Evolutionary conservation across 2,888 invertebrate species (phyloP).

Genomic region (Theretra japonica): DNA sequence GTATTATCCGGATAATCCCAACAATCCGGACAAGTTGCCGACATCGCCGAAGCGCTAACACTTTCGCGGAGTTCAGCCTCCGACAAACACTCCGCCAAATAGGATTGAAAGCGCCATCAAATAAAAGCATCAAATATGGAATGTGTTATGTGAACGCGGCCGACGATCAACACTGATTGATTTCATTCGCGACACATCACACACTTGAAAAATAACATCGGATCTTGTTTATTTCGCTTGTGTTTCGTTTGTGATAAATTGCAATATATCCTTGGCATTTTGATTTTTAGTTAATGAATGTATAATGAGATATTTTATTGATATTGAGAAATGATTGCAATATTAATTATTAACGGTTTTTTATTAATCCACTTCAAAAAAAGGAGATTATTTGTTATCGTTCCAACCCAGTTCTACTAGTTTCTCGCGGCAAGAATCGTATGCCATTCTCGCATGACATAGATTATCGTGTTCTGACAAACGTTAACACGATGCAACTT

Average conservation of each 20-base stretch:
- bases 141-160: not conserved
- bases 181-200: not conserved
- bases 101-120: slow-evolving; percentile 46
- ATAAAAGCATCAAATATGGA: slow-evolving; percentile 20
- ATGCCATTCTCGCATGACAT: no score
- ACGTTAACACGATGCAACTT: no score
- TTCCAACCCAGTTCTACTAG: no score
- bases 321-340: not conserved
- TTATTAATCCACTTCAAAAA: no score
- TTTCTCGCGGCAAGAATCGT: no score
- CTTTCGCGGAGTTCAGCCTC: slow-evolving; percentile 54
- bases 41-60: slow-evolving; percentile 54
- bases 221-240: not conserved
- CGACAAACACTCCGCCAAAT: slow-evolving; percentile 52
- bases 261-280: not conserved
- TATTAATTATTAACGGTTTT: not conserved
- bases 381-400: no score
- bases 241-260: not conserved
- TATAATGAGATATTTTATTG: not conserved
- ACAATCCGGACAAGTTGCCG: slow-evolving; percentile 67
- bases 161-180: not conserved
- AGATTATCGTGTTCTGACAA: no score
- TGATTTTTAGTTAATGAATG: not conserved
- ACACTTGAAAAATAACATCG: not conserved
- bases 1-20: slow-evolving; percentile 74